phyloP scores from a whole-genome alignment of 2,797 vertebrate species.

The Rhinatrema bivittatum region DNA sequence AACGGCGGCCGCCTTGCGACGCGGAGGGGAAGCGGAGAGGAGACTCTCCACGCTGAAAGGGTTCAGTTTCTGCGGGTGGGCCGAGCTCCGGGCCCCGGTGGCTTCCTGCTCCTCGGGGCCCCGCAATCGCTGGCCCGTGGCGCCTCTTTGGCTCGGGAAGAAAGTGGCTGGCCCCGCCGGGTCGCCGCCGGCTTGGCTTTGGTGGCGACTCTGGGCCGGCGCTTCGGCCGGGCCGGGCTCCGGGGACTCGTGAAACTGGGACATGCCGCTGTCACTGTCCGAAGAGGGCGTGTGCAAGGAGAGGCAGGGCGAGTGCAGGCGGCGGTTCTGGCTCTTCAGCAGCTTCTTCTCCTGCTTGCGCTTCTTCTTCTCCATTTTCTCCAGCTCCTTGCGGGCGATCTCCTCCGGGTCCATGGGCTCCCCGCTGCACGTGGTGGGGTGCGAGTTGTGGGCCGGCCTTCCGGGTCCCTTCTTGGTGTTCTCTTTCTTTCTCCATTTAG shows the following conservation, averaged over 20 bases:
- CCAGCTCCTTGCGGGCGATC: conserved; percentile 89
- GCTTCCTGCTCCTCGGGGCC: conserved; percentile 55
- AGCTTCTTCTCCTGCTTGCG: conserved; percentile 91
- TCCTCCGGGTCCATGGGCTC: conserved; percentile 98
- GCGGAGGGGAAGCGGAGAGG: conserved; percentile 84
- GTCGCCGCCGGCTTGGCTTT: conserved; percentile 60
- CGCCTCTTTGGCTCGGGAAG: conserved; percentile 69
- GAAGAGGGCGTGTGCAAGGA: conserved; percentile 89
- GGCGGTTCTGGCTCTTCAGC: conserved; percentile 82
- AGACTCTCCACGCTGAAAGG: conserved; percentile 95
- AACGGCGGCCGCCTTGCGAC: conserved; percentile 69
- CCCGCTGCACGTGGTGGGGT: conserved; percentile 94
- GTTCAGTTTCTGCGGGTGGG: conserved; percentile 80
- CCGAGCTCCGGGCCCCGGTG: conserved; percentile 54
- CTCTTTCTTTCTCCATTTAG: conserved; percentile 98
- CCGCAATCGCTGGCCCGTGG: conserved; percentile 56
- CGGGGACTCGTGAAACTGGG: conserved; percentile 65
- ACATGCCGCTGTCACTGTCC: conserved; percentile 90
- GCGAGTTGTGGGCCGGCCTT: conserved; percentile 94
- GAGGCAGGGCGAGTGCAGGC: conserved; percentile 65
- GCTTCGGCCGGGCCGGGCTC: conserved; percentile 53
- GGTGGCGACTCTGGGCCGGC: conserved; percentile 24
- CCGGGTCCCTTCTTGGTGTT: conserved; percentile 97
- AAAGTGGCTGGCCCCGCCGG: conserved; percentile 49
- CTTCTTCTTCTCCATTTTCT: conserved; percentile 91